Percentiles rank a stretch among this genome's conserved stretches.
Evolutionary conservation across 37 sponge, comb jelly and placozoan genomes (phyloP).

Genomic region (Geodia barretti): DNA sequence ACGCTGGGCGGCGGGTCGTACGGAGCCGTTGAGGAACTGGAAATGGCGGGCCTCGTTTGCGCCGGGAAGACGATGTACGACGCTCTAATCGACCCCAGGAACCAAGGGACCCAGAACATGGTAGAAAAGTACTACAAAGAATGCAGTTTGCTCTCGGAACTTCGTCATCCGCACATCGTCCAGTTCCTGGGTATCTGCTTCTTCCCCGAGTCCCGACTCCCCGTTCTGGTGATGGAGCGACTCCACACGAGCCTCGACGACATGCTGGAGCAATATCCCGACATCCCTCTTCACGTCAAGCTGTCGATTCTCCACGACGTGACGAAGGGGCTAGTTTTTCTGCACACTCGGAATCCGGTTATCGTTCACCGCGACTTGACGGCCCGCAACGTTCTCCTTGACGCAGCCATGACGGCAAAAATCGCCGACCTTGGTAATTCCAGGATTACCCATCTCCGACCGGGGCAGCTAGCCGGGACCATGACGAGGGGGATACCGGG

Average conservation of each 20-base stretch:
- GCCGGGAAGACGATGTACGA: neutral
- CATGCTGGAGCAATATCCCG: neutral
- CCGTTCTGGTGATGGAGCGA: constrained; percentile 2
- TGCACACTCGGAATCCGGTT: neutral
- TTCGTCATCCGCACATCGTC: constrained; percentile 18
- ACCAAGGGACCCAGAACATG: neutral
- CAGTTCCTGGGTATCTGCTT: constrained; percentile 9
- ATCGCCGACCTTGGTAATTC: neutral
- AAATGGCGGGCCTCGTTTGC: neutral
- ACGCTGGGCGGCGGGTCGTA: constrained; percentile 4
- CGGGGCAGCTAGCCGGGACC: neutral
- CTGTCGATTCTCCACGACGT: constrained; percentile 12
- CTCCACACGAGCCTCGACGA: neutral
- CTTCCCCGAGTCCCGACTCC: neutral
- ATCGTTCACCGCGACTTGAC: constrained; percentile 30
- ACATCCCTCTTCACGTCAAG: neutral
- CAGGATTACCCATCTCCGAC: neutral
- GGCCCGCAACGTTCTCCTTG: constrained; percentile 13
- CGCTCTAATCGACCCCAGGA: neutral
- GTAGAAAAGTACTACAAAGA: constrained; percentile 2
- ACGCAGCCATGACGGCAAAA: constrained; percentile 11
- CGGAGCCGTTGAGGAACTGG: neutral
- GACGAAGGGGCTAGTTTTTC: neutral
- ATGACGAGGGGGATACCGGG: constrained; percentile 4
- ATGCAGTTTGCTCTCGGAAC: neutral